These are phyloP conservation scores for Cyclopterus lumpus DNA, from an alignment of 2,797 vertebrate genomes.

Conservation along the genomic window DNA sequence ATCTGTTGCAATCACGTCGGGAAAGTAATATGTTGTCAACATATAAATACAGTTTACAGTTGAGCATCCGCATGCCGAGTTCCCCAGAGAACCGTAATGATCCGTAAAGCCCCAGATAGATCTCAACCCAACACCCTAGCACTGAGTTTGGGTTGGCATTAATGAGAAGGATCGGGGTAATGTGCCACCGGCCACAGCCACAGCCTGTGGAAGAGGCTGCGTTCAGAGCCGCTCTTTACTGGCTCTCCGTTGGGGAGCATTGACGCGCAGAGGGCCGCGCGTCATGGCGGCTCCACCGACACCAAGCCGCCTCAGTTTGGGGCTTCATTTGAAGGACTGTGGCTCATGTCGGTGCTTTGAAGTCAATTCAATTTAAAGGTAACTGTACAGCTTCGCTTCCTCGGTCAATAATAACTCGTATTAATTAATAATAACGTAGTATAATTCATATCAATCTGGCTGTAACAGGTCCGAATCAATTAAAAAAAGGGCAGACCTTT, in stretches of 20 bases:
- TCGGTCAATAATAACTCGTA: slow-evolving; percentile 4
- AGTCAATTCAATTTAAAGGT: not conserved
- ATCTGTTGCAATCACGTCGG: not conserved
- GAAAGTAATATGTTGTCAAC: not conserved
- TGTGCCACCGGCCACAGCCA: not conserved
- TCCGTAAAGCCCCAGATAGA: not conserved
- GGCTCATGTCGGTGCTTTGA: not conserved
- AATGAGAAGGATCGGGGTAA: not conserved
- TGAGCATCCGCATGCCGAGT: not conserved
- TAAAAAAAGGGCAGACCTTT: not conserved
- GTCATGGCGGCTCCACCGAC: not conserved
- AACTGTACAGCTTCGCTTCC: slow-evolving; percentile 15
- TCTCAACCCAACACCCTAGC: not conserved
- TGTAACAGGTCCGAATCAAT: slow-evolving; percentile 10
- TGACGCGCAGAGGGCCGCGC: slow-evolving; percentile 41
- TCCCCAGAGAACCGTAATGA: not conserved
- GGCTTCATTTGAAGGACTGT: accelerated
- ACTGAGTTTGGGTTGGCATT: slow-evolving; percentile 5
- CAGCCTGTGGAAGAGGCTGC: not conserved
- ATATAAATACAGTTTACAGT: not conserved
- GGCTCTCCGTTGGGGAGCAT: slow-evolving; percentile 21
- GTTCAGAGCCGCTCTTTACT: not conserved
- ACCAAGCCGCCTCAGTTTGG: not conserved
- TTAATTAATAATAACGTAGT: not conserved
- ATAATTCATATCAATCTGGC: not conserved